phyloP scores from a whole-genome alignment of 2,797 vertebrate genomes.

The Iguana delicatissima region DNA sequence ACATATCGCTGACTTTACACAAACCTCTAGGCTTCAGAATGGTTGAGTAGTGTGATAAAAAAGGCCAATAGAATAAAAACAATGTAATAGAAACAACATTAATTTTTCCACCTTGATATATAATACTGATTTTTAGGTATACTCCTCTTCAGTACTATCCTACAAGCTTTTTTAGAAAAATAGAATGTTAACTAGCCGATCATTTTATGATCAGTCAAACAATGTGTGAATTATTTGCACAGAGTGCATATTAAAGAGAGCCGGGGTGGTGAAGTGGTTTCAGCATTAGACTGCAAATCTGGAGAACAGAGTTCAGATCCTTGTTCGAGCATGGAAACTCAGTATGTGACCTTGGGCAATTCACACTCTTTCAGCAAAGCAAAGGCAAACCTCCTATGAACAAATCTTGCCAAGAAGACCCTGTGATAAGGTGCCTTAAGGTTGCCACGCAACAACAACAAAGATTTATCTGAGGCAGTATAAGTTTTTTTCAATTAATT shows the following conservation, averaged over 20 bases:
- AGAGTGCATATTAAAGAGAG: not conserved
- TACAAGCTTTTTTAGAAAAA: not conserved
- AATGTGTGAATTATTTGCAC: not conserved
- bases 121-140: not conserved
- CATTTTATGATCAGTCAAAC: constrained; percentile 2
- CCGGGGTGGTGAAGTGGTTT: no score
- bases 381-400: no score
- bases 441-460: no score
- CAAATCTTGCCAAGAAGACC: no score
- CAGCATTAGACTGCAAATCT: no score
- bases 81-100: not conserved
- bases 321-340: no score
- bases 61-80: not conserved
- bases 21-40: not conserved
- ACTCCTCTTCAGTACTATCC: not conserved
- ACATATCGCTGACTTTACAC: not conserved
- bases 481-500: not conserved
- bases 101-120: not conserved
- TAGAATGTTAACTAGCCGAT: not conserved
- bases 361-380: no score
- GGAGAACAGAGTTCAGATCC: no score
- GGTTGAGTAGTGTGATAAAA: not conserved
- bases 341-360: no score
- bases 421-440: no score
- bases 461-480: not conserved